These are phyloP conservation scores for Phrynocephalus versicolor DNA, from an alignment of 2,113 vertebrate genomes.

Conservation along the genomic window DNA sequence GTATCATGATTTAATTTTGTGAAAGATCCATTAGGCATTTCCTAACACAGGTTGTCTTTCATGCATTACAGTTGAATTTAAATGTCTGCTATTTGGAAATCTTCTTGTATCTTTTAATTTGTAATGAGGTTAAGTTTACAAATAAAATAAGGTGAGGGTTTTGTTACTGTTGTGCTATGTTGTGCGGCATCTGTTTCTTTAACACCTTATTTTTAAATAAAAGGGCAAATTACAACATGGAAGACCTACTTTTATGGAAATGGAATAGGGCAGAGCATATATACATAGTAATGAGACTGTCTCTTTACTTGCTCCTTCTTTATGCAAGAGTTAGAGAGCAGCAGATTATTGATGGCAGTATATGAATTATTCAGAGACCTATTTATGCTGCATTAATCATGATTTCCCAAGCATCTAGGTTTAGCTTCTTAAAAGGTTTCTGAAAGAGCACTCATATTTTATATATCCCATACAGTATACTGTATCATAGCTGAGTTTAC, in stretches of 20 bases:
- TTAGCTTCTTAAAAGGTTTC: slow-evolving; percentile 28
- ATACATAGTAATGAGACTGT: not conserved
- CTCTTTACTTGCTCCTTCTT: not conserved
- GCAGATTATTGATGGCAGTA: slow-evolving; percentile 5
- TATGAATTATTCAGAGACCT: not conserved
- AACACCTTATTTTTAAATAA: not conserved
- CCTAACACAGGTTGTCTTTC: not conserved
- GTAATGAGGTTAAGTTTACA: not conserved
- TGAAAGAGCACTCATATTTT: slow-evolving; percentile 10
- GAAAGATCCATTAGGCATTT: not conserved
- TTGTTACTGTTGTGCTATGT: not conserved
- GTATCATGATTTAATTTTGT: not conserved
- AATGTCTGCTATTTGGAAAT: not conserved
- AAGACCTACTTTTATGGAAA: not conserved
- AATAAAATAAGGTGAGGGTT: not conserved
- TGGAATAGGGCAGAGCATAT: not conserved
- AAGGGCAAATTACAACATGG: not conserved
- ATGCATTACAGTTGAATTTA: not conserved
- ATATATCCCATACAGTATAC: not conserved
- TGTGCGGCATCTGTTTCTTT: rapidly evolving
- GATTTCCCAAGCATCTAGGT: slow-evolving; percentile 5
- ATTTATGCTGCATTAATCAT: slow-evolving; percentile 35
- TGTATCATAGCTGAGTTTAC: slow-evolving; percentile 2
- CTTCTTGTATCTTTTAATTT: not conserved
- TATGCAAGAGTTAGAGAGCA: not conserved